These are phyloP conservation scores for Dendrocopos noguchii DNA, from an alignment of 2,113 vertebrate species.

Conservation along the genomic window DNA sequence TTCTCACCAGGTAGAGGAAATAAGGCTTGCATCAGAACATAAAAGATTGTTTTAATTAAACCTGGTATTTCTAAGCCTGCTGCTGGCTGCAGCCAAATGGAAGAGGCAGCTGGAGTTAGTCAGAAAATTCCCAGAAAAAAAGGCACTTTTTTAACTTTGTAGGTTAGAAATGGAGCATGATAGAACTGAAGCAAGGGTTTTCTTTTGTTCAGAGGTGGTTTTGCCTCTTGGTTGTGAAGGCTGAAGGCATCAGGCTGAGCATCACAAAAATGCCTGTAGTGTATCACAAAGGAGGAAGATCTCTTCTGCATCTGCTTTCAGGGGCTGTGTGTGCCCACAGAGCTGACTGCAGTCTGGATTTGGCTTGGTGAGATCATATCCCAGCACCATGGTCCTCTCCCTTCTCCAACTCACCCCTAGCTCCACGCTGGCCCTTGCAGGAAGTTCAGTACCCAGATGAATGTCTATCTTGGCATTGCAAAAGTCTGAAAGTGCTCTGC, in stretches of 20 bases:
- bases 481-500: not conserved
- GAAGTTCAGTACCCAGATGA: not conserved
- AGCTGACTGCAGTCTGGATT: not conserved
- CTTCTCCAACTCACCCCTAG: not conserved
- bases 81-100: not conserved
- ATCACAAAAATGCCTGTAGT: not conserved
- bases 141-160: not conserved
- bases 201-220: not conserved
- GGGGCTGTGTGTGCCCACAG: not conserved
- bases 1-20: constrained; percentile 73
- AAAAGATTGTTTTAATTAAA: constrained; percentile 77
- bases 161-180: not conserved
- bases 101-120: not conserved
- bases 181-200: not conserved
- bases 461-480: not conserved
- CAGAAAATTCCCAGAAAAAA: constrained; percentile 30
- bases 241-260: not conserved
- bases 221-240: not conserved
- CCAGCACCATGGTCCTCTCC: not conserved
- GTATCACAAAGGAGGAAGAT: not conserved
- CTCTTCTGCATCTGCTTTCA: rapidly evolving
- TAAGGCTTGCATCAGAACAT: constrained; percentile 52
- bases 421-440: not conserved
- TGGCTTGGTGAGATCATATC: not conserved
- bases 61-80: constrained; percentile 47